phyloP scores from a whole-genome alignment of 2,113 vertebrate genomes.

The Sphyrna mokarran region DNA sequence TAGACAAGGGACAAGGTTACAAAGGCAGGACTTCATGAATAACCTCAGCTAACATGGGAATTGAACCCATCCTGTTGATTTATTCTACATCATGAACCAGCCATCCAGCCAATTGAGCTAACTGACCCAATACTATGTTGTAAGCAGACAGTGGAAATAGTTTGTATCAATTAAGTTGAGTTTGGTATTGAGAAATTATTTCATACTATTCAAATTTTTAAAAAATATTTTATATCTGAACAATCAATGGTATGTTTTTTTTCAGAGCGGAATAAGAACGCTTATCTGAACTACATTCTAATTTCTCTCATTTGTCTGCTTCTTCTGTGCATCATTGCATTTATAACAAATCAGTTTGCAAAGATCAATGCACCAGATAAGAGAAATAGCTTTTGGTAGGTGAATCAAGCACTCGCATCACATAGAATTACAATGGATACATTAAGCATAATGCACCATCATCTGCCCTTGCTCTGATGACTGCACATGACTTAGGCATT shows the following conservation, averaged over 20 bases:
- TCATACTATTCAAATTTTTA: not conserved
- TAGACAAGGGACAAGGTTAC: too few species aligned
- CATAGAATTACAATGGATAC: not conserved
- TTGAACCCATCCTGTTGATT: too few species aligned
- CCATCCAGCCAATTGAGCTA: too few species aligned
- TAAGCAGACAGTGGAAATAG: not conserved
- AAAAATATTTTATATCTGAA: not conserved
- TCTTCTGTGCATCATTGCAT: not conserved
- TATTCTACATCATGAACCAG: too few species aligned
- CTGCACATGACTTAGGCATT: not conserved
- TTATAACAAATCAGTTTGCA: not conserved
- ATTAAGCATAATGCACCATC: not conserved
- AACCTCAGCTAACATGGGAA: too few species aligned
- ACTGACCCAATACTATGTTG: not conserved
- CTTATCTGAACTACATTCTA: not conserved
- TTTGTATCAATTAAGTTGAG: not conserved
- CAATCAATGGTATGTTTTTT: not conserved
- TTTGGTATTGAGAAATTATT: not conserved
- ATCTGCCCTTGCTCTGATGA: not conserved
- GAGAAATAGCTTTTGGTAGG: not conserved
- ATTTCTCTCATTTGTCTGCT: not conserved
- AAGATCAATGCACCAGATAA: not conserved
- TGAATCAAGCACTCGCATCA: not conserved
- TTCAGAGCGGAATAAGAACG: not conserved
- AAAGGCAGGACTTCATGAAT: too few species aligned